Base-by-base conservation (phyloP, 2,888 invertebrate genomes). In the Eucera pruinosa region DNA sequence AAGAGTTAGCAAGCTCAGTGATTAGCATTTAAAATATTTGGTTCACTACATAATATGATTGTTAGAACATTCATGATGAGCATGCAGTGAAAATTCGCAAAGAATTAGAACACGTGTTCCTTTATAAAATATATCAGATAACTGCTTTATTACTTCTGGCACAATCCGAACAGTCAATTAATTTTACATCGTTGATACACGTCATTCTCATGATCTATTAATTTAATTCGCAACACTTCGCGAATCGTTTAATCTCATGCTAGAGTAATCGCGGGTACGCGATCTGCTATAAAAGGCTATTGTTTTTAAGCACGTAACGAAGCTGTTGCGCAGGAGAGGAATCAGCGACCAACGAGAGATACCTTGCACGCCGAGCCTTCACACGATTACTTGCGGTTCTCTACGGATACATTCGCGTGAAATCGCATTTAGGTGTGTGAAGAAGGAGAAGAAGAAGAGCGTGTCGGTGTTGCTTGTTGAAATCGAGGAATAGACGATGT, bases 401-500 rank as follows among this genome's bases (percentile, higher is more conserved):
- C 5, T 23, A 25, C 13, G 13, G 23, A 13, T 48, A 48, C 13
- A 13, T 48, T 25, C 9, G 15, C 15, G 11, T 23, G 39, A 39
- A 52, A 25, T 39, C 23, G 0, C 23, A 9, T 3, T 15, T 23
- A 1, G 9, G 18, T 18, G 25, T 27, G 39, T n/a, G n/a, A n/a
- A n/a, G n/a, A n/a, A n/a, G n/a, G n/a, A n/a, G 30, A 13, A 11
- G 36, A 20, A 30, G 30, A 25, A 39, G 23, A 41, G 23, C 27
- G 41, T 13, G 23, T 65, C n/a, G 54, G 25, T 45, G 18, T 57
- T 33, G 23, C 45, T 33, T 2, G 2, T 57, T 18, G 36, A 27
- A 47, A 36, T 36, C 20, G 58, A 25, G 47, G 11, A 67, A 58
- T 39, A 45, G 25, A 15, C 33, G 36, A 25, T n/a, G 25, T 39